A percentile compares a stretch with the other conserved stretches of the same genome.
Evolutionary conservation across 2,888 invertebrate species (phyloP).

Genomic region (Tenthredo livida): DNA sequence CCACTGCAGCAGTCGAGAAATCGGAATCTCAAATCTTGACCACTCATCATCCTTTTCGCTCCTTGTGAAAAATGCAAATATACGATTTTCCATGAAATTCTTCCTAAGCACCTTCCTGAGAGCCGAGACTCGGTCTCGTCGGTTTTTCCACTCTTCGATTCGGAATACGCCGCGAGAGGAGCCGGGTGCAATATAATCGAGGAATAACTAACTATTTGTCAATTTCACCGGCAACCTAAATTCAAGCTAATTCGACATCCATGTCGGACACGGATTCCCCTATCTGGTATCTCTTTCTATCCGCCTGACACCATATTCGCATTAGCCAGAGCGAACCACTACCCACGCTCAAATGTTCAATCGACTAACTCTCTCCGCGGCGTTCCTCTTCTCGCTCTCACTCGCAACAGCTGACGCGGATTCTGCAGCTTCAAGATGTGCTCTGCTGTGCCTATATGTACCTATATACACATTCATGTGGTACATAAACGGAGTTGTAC

Average conservation of each 20-base stretch:
- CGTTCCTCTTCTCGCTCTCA: constrained; percentile 55
- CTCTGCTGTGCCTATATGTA: neutral
- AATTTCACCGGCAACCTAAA: constrained; percentile 77
- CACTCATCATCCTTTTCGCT: neutral
- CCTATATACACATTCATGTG: constrained; percentile 24
- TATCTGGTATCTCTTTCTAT: constrained; percentile 78
- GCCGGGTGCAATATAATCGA: constrained; percentile 45
- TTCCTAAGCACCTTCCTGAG: too few relatives aligned
- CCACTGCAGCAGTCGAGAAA: neutral
- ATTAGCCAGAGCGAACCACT: constrained; percentile 76
- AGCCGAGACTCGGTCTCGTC: neutral
- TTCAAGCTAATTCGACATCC: constrained; percentile 79
- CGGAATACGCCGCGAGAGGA: neutral
- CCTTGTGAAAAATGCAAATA: neutral
- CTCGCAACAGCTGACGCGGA: constrained; percentile 8
- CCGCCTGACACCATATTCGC: constrained; percentile 78
- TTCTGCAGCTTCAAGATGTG: neutral
- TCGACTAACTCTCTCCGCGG: constrained; percentile 59
- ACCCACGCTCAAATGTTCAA: constrained; percentile 75
- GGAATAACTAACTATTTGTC: constrained; percentile 77
- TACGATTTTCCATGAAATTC: neutral
- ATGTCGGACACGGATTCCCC: constrained; percentile 78
- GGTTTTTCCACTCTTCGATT: neutral
- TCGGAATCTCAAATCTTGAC: constrained; percentile 21
- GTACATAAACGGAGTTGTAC: constrained; percentile 46